phyloP scores from a whole-genome alignment of 2,113 vertebrate species.

The Shinisaurus crocodilurus region DNA sequence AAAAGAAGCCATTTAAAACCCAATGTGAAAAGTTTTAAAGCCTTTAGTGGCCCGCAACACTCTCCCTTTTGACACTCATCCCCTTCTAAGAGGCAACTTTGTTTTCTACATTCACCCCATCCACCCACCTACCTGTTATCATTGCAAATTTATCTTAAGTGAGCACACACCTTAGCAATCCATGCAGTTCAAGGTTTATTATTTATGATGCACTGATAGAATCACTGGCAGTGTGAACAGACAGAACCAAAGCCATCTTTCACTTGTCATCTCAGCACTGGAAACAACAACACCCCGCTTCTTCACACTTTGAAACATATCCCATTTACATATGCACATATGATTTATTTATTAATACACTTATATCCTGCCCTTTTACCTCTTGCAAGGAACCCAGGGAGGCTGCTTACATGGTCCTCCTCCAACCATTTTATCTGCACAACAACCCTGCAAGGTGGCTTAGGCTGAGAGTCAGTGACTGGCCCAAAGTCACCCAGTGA shows the following conservation, averaged over 20 bases:
- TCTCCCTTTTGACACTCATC: background rate
- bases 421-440: too few relatives aligned
- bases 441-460: too few relatives aligned
- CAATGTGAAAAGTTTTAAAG: background rate
- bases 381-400: too few relatives aligned
- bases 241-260: background rate
- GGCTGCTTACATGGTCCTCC: too few relatives aligned
- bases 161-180: background rate
- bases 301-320: background rate
- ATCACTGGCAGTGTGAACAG: background rate
- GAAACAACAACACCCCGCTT: background rate
- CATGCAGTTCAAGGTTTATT: background rate
- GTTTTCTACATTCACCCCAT: background rate
- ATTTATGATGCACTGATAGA: background rate
- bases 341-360: too few relatives aligned
- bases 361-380: too few relatives aligned
- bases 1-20: background rate
- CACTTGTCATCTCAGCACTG: background rate
- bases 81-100: background rate
- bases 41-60: rapidly evolving
- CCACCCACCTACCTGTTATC: background rate
- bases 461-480: too few relatives aligned
- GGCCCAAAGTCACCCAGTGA: too few relatives aligned
- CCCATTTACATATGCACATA: too few relatives aligned
- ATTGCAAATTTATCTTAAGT: background rate